Conservation (phyloP, 2,797 vertebrate species). For the Limnodromus scolopaceus region DNA sequence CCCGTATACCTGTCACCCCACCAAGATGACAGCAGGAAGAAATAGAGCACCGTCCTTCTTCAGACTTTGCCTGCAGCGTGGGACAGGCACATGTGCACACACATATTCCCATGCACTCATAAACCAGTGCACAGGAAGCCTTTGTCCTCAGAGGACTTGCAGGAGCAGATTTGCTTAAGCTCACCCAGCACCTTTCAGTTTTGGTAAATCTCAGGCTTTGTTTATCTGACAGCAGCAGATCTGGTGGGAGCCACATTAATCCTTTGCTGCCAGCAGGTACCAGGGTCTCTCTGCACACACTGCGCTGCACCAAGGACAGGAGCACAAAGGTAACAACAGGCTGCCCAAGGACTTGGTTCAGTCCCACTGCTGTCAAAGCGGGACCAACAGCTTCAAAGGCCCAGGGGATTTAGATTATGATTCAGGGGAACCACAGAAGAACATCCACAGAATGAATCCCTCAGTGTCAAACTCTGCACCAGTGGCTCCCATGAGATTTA, state of each 20-base stretch:
- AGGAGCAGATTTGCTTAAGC: not conserved
- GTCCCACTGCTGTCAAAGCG: not conserved
- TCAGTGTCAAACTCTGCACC: rapidly evolving
- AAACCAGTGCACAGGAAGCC: not conserved
- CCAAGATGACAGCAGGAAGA: not conserved
- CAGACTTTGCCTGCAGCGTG: not conserved
- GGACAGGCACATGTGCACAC: not conserved
- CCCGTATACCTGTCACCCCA: not conserved
- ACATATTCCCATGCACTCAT: rapidly evolving
- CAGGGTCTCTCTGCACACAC: not conserved
- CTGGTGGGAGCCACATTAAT: rapidly evolving
- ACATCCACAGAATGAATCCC: not conserved
- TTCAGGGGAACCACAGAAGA: not conserved
- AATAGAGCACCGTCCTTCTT: not conserved
- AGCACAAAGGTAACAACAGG: not conserved
- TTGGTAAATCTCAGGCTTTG: not conserved
- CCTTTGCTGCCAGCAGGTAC: not conserved
- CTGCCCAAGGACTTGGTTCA: not conserved
- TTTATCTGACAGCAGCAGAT: not conserved
- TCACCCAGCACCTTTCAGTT: not conserved
- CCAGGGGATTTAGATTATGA: not conserved
- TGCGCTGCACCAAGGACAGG: rapidly evolving
- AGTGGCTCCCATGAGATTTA: not conserved
- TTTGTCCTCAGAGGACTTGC: not conserved
- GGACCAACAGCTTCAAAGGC: not conserved